Percentiles rank a stretch among this genome's conserved stretches.
phyloP scores from a whole-genome alignment of 1,140 invertebrate genomes.

The Harlomillsia oculata region DNA sequence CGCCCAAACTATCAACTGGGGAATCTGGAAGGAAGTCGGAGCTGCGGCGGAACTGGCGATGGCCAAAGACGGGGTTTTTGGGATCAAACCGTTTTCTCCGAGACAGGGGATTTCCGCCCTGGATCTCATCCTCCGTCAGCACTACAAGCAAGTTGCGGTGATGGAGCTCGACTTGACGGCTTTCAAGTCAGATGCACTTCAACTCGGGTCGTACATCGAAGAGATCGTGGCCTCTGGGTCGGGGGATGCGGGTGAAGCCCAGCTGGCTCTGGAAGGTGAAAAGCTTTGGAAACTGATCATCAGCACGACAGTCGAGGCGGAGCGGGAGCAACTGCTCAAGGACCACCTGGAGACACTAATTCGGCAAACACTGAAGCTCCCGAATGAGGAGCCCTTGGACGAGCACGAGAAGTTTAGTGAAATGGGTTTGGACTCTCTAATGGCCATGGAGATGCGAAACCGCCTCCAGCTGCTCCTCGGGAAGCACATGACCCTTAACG shows the following conservation, averaged over 20 bases:
- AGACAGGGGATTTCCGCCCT: neutral
- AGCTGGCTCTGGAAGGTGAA: neutral
- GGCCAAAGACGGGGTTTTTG: neutral
- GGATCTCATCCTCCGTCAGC: neutral
- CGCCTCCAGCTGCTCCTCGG: slow-evolving; percentile 4
- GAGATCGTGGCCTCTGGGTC: neutral
- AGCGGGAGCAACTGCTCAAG: neutral
- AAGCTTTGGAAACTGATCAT: slow-evolving; percentile 6
- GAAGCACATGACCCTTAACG: neutral
- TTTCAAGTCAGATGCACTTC: neutral
- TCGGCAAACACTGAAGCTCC: slow-evolving; percentile 9
- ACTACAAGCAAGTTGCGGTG: neutral
- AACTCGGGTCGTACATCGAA: neutral
- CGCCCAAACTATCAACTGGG: neutral
- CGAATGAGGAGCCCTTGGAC: slow-evolving; percentile 13
- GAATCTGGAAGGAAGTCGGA: slow-evolving; percentile 2
- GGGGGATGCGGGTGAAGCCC: neutral
- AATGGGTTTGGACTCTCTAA: slow-evolving; percentile 9
- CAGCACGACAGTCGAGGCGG: too few species aligned
- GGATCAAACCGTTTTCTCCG: neutral
- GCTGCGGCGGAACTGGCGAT: neutral
- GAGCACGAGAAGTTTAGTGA: slow-evolving; percentile 6
- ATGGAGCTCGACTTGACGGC: neutral
- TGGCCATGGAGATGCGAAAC: slow-evolving; percentile 16
- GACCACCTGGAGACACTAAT: neutral